Conservation (phyloP, 1,140 invertebrate species). For the Littorina saxatilis region DNA sequence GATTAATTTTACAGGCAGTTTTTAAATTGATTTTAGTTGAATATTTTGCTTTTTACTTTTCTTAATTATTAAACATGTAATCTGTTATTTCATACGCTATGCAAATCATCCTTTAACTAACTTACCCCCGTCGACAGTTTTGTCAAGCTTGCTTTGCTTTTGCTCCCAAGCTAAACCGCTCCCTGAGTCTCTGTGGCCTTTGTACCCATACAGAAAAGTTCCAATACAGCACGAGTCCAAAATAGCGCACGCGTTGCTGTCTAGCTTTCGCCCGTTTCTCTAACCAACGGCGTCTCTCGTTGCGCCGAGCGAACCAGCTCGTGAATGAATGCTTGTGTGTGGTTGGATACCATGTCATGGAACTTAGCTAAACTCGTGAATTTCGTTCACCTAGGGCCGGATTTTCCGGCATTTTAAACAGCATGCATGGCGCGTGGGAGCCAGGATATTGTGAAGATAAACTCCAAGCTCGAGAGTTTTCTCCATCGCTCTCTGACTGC, state of each 20-base stretch:
- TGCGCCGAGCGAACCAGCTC: neutral
- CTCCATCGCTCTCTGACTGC: conserved; percentile 67
- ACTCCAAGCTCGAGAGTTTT: conserved; percentile 73
- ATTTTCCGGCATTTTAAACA: conserved; percentile 9
- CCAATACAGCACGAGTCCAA: neutral
- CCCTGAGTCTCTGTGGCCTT: neutral
- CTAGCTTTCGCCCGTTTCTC: conserved; percentile 24
- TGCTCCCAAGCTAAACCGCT: neutral
- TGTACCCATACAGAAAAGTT: neutral
- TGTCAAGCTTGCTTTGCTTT: too few relatives aligned
- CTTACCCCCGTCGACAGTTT: too few relatives aligned
- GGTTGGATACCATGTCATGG: neutral
- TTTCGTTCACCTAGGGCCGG: neutral
- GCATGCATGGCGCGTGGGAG: conserved; percentile 50
- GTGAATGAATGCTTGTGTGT: neutral
- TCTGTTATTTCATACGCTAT: too few relatives aligned
- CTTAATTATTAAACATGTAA: too few relatives aligned
- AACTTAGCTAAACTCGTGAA: neutral
- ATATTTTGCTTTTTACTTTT: too few relatives aligned
- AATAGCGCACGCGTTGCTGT: neutral
- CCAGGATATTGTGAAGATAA: conserved; percentile 60
- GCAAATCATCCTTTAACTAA: too few relatives aligned
- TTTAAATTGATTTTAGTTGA: too few relatives aligned
- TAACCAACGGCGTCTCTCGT: conserved; percentile 32
- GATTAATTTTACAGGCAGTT: too few relatives aligned